Evolutionary conservation across 2,113 vertebrate genomes (phyloP), one percentile per base, ranked within the genome.

Genomic region (Chaenogobius annularis): DNA sequence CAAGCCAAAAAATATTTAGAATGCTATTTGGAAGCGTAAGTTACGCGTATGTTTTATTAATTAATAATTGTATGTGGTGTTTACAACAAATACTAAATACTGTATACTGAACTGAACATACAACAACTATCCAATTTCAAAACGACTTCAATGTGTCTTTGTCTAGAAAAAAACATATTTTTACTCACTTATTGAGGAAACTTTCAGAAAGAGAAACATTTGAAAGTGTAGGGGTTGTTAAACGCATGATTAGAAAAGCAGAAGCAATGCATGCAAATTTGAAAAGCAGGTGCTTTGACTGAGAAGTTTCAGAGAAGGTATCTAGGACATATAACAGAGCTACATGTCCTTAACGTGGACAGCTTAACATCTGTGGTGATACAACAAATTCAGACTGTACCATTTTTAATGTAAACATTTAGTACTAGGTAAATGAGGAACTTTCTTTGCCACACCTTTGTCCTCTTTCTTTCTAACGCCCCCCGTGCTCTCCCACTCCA

Each of bases 251-350:
- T 85, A 78, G 73, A 87, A 91, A 90, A 87, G 50, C 68, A 87
- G 81, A 69, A 14, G 44, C 46, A 26, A 64, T 20, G 22, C 52
- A 54, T 19, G 66, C 70, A 58, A 76, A 90, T 62, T 79, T 69
- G 55, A 80, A 81, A 87, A 91, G 83, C 90, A 93, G 88, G 85
- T 91, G 87, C 75, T 69, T 78, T 66, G 50, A 76, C 85, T 64
- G 63, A 68, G 61, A 81, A 65, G 62, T 77, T 11, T 77, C 77
- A 43, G 55, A n/a, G 69, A 55, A 19, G 67, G 85, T 85, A 90
- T 85, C 83, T 85, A 74, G 81, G 79, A 69, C 72, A 68, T 13
- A 67, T 9, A 67, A 78, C 66, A 54, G 40, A 83, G 71, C 46
- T 58, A 68, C 61, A 74, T 22, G 70, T 35, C 70, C 83, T 80